Percentiles rank a stretch among this genome's conserved stretches.
phyloP scores from a whole-genome alignment of 2,113 vertebrate species.

The Phalacrocorax brasilianus region DNA sequence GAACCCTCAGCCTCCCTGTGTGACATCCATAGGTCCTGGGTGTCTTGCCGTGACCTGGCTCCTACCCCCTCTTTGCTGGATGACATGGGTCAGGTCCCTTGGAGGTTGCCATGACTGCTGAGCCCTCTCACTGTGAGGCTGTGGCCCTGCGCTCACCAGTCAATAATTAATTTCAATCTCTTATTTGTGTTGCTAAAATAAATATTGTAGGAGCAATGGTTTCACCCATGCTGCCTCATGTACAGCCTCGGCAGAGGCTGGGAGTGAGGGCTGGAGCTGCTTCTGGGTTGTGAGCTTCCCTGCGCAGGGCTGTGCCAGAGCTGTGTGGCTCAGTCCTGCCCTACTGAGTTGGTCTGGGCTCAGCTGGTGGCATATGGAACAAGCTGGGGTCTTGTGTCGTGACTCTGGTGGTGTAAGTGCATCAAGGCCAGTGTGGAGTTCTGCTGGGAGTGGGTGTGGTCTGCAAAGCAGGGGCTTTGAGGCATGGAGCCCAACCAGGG shows the following conservation, averaged over 20 bases:
- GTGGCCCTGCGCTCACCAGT: neutral
- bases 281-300: neutral
- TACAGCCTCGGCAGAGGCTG: neutral
- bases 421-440: neutral
- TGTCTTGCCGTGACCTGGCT: neutral
- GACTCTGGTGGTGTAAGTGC: neutral
- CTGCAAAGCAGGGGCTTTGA: neutral
- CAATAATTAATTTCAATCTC: slow-evolving; percentile 18
- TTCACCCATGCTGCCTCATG: neutral
- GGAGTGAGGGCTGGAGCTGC: neutral
- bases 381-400: rapidly evolving
- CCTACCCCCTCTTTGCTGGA: neutral
- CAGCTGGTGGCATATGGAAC: neutral
- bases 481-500: neutral
- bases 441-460: neutral
- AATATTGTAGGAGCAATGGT: neutral
- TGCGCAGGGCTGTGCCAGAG: rapidly evolving
- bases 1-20: neutral
- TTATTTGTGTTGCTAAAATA: slow-evolving; percentile 30
- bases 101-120: neutral
- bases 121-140: neutral
- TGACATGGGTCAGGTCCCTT: neutral
- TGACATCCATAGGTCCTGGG: neutral
- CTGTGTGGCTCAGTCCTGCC: neutral
- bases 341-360: neutral